Conservation (phyloP, 2,797 vertebrate genomes). For the Gymnothorax javanicus region DNA sequence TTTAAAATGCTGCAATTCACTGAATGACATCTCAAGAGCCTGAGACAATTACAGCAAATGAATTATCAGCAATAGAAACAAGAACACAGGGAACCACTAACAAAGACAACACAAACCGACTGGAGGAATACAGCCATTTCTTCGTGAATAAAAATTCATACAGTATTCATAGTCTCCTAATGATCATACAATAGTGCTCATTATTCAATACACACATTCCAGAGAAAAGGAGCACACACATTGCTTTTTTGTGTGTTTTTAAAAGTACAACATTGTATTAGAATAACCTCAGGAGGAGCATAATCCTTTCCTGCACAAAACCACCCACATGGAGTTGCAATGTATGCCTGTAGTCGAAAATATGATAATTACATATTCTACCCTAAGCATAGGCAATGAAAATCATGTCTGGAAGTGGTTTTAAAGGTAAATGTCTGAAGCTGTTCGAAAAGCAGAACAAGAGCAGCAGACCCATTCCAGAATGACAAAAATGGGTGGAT, state of each 20-base stretch:
- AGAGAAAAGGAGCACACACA: neutral
- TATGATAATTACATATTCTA: neutral
- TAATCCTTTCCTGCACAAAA: neutral
- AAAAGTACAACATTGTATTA: neutral
- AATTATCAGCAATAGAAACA: neutral
- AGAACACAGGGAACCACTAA: neutral
- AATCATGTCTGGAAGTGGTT: neutral
- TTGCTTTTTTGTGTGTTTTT: neutral
- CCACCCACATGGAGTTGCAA: conserved; percentile 8
- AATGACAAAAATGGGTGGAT: conserved; percentile 22
- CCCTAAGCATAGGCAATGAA: conserved; percentile 19
- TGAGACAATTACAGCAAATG: neutral
- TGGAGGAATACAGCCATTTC: neutral
- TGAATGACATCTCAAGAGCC: neutral
- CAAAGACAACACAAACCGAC: neutral
- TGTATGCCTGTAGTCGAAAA: too few species aligned
- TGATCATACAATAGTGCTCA: neutral
- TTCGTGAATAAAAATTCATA: neutral
- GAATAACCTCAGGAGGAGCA: conserved; percentile 6
- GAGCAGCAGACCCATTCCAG: conserved; percentile 21
- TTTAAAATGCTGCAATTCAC: neutral
- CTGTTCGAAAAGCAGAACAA: conserved; percentile 14
- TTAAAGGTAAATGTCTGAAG: neutral
- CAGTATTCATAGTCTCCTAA: conserved; percentile 7
- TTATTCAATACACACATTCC: neutral